Evolutionary conservation across 2,113 vertebrate genomes (phyloP).

Genomic region (Chloropsis cyanopogon): DNA sequence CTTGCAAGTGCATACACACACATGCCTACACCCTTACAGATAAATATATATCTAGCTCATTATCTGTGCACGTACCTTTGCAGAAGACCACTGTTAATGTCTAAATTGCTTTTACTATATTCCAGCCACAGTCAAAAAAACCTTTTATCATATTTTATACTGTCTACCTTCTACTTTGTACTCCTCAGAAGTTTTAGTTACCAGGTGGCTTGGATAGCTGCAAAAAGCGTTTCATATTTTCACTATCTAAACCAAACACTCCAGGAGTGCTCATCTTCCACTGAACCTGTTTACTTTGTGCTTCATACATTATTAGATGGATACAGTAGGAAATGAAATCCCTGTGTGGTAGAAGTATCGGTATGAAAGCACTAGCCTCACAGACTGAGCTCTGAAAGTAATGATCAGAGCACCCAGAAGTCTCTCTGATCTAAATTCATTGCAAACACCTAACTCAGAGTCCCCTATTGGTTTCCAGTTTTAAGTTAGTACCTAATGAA

Average conservation of each 20-base stretch:
- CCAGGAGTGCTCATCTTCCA: neutral
- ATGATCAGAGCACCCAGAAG: slow-evolving; percentile 38
- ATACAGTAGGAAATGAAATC: slow-evolving; percentile 44
- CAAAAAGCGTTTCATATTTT: neutral
- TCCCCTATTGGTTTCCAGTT: slow-evolving; percentile 39
- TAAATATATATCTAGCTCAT: neutral
- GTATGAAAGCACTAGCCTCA: slow-evolving; percentile 34
- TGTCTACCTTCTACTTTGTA: neutral
- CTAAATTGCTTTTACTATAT: neutral
- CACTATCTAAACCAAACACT: neutral
- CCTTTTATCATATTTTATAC: neutral
- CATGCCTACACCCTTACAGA: neutral
- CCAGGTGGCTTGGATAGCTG: neutral
- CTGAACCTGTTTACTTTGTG: slow-evolving; percentile 52
- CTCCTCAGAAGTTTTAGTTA: neutral
- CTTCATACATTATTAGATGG: slow-evolving; percentile 18
- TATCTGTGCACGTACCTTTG: neutral
- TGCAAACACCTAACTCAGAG: slow-evolving; percentile 33
- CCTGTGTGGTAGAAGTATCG: neutral
- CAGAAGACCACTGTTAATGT: neutral
- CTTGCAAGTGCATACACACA: neutral
- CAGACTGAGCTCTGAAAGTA: slow-evolving; percentile 26
- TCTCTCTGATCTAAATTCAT: slow-evolving; percentile 65
- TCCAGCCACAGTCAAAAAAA: neutral
- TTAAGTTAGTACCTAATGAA: slow-evolving; percentile 64